Conservation (phyloP, 2,113 vertebrate species). For the Paracanthobrama guichenoti region DNA sequence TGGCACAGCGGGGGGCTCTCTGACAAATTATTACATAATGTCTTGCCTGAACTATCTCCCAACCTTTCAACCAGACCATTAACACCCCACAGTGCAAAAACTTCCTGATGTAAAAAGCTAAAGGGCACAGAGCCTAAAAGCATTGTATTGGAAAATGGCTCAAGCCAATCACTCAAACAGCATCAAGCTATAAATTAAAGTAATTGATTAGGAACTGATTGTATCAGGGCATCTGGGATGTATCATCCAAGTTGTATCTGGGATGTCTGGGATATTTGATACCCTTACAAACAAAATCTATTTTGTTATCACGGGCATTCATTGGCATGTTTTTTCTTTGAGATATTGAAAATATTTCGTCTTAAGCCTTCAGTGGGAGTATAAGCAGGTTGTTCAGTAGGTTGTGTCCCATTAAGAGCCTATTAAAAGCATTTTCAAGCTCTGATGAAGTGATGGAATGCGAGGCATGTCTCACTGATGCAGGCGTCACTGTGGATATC, state of each 20-base stretch:
- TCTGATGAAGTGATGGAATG: conserved; percentile 85
- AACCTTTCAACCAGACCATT: conserved; percentile 41
- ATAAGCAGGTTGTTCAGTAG: conserved; percentile 3
- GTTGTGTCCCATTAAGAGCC: conserved; percentile 62
- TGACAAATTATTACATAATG: conserved; percentile 62
- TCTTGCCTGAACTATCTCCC: conserved; percentile 47
- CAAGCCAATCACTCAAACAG: background rate
- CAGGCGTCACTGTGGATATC: conserved; percentile 64
- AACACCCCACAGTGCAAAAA: conserved; percentile 39
- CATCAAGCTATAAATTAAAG: background rate
- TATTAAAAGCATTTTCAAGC: conserved; percentile 81
- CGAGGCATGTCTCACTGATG: conserved; percentile 76
- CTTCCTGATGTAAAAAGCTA: background rate
- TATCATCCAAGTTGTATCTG: too few species aligned
- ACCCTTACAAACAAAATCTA: background rate
- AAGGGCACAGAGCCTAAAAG: background rate
- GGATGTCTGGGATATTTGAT: background rate
- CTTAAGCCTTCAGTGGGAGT: conserved; percentile 19
- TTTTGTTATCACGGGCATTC: background rate
- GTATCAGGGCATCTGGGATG: too few species aligned
- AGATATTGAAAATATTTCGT: background rate
- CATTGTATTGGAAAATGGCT: background rate
- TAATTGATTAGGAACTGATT: too few species aligned
- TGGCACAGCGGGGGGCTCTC: conserved; percentile 40
- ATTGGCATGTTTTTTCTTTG: background rate